These are phyloP conservation scores for Sesia apiformis DNA, from an alignment of 2,888 invertebrate genomes.

Conservation along the genomic window DNA sequence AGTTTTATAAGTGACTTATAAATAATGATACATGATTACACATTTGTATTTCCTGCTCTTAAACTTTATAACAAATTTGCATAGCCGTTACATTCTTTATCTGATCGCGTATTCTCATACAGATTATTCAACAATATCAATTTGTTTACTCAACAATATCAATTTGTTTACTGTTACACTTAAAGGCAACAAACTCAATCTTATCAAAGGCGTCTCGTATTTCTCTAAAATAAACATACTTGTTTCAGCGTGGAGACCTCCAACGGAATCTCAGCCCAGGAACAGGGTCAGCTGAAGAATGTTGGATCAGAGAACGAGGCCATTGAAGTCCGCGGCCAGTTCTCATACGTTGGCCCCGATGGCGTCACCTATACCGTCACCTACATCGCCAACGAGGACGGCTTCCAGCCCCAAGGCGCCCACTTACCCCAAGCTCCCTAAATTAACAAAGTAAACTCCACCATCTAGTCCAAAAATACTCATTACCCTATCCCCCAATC, in stretches of 20 bases:
- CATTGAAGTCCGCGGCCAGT: constrained; percentile 60
- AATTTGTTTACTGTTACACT: too few species aligned
- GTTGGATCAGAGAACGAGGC: constrained; percentile 56
- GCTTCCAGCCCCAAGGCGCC: constrained; percentile 60
- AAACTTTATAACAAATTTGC: too few species aligned
- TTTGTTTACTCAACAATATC: too few species aligned
- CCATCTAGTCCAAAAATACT: constrained; percentile 8
- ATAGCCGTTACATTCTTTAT: too few species aligned
- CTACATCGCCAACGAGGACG: constrained; percentile 69
- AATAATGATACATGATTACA: too few species aligned
- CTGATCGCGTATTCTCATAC: too few species aligned
- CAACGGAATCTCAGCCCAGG: constrained; percentile 39
- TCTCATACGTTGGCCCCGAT: constrained; percentile 56
- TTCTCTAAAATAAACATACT: background rate
- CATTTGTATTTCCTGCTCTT: too few species aligned
- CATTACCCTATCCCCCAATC: constrained; percentile 2
- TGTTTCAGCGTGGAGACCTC: constrained; percentile 38
- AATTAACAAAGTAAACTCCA: background rate
- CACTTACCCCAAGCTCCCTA: constrained; percentile 30
- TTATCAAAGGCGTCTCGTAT: too few species aligned
- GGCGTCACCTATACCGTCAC: constrained; percentile 54
- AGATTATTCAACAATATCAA: too few species aligned
- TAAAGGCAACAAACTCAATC: too few species aligned
- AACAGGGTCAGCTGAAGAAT: constrained; percentile 49
- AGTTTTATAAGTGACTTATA: too few species aligned